A percentile compares a stretch with the other conserved stretches of the same genome.
Conservation (phyloP, 2,888 invertebrate species). For the Chrysodeixis includens region DNA sequence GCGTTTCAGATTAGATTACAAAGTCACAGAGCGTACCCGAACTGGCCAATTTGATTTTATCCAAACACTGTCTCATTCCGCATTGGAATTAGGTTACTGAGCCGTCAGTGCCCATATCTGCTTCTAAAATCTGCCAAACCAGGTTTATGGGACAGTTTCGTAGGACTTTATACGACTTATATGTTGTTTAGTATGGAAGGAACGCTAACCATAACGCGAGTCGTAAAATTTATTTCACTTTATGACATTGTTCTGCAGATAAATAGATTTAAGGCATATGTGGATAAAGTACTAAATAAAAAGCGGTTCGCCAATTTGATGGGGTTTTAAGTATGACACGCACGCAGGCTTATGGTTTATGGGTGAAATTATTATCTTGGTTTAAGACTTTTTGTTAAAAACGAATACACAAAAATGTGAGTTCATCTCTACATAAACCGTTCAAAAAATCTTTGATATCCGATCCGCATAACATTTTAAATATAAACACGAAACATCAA, state of each 20-base stretch:
- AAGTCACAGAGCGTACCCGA: conserved; percentile 39
- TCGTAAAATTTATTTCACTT: conserved; percentile 62
- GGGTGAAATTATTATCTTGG: not conserved
- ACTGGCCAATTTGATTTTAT: conserved; percentile 42
- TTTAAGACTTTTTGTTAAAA: too few species aligned
- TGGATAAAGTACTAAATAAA: conserved; percentile 32
- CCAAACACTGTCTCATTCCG: conserved; percentile 41
- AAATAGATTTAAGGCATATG: conserved; percentile 58
- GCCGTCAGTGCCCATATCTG: conserved; percentile 59
- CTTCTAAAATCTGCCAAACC: conserved; percentile 58
- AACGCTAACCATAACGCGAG: conserved; percentile 59
- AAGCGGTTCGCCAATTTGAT: conserved; percentile 26
- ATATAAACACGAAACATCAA: not conserved
- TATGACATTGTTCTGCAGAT: conserved; percentile 51
- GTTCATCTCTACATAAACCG: too few species aligned
- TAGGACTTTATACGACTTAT: conserved; percentile 56
- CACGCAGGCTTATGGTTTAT: not conserved
- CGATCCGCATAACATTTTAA: not conserved
- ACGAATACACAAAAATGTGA: too few species aligned
- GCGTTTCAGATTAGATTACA: conserved; percentile 37
- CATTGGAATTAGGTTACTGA: conserved; percentile 66
- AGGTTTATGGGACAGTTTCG: conserved; percentile 66
- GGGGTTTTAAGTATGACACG: not conserved
- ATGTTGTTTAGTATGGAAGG: conserved; percentile 49
- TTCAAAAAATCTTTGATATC: not conserved